Base-by-base conservation (phyloP, 2,888 invertebrate species). In the Athalia rosae region DNA sequence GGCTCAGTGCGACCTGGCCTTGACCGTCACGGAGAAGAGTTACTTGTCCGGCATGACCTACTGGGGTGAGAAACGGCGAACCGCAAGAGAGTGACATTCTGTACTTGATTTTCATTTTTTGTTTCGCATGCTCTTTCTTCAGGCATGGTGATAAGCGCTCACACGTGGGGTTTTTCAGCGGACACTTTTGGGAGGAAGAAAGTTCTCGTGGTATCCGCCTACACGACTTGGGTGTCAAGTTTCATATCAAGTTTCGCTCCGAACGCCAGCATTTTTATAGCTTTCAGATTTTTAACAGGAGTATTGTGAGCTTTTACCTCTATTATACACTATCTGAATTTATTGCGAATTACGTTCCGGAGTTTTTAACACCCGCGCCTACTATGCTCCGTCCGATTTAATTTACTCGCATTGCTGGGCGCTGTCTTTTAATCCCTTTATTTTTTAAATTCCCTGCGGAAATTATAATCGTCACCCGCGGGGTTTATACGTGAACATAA, bases 101-200 rank as follows among this genome's bases (percentile, higher is more conserved):
- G 4, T 9, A 28, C 48, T 6, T 6, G 45, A 28, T 4, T 56
- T 53, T 3, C 3, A 13, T 5, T 7, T 2, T 53, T 6, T 50
- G 28, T 50, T 3, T 53, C 67, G 48, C 69, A 58, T 4, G 53
- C 53, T 53, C 7, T 53, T 53, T n/a, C 28, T 48, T 77, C 59
- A 81, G 81, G 81, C 13, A 80, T 81, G 80, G 77, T 81, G 0
- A 48, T 77, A 4, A 79, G 79, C 63, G 80, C 80, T 6, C 80
- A 81, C 63, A 50, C 77, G 0, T 81, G 81, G 81, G 81, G 81
- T 4, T 81, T 77, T 50, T 80, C 90, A 77, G 89, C 90, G 3
- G 91, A 91, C 82, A 83, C 84, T 28, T 81, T 82, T 47, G 91
- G 91, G 3, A 86, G 91, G 4, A 81, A 88, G 7, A 81, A 85